phyloP scores from a whole-genome alignment of 53 echinoderm and acorn worm genomes.

The Mesocentrotus franciscanus region DNA sequence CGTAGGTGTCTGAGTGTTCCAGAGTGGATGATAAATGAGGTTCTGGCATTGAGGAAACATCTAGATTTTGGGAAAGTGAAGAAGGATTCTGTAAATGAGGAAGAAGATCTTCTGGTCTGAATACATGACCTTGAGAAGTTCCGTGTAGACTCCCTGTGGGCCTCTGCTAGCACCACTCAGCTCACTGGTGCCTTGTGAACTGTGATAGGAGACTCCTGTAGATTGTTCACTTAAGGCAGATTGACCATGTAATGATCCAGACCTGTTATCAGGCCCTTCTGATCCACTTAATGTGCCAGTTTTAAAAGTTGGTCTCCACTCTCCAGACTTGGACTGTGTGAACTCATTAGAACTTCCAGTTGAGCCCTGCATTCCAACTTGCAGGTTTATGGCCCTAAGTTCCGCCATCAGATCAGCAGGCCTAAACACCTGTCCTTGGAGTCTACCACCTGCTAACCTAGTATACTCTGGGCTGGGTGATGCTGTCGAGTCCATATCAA shows the following conservation, averaged over 20 bases:
- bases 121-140: slow-evolving; percentile 58
- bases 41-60: slow-evolving; percentile 2
- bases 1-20: background rate
- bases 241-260: background rate
- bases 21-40: slow-evolving; percentile 44
- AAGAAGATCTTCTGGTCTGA: slow-evolving; percentile 59
- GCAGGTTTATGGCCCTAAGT: slow-evolving; percentile 33
- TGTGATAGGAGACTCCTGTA: background rate
- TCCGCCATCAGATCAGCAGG: slow-evolving; percentile 53
- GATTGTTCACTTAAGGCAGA: background rate
- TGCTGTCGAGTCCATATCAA: slow-evolving; percentile 41
- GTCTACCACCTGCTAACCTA: background rate
- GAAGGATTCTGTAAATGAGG: slow-evolving; percentile 51
- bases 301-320: background rate
- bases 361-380: slow-evolving; percentile 2
- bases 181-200: slow-evolving; percentile 23
- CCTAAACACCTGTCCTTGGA: slow-evolving; percentile 34
- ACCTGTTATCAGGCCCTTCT: background rate
- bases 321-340: background rate
- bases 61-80: background rate
- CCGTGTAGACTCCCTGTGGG: slow-evolving; percentile 30
- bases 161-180: background rate
- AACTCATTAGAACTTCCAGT: slow-evolving; percentile 14
- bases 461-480: background rate
- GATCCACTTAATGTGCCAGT: slow-evolving; percentile 36